phyloP scores from a whole-genome alignment of 2,113 vertebrate species.

The Arenaria interpres region DNA sequence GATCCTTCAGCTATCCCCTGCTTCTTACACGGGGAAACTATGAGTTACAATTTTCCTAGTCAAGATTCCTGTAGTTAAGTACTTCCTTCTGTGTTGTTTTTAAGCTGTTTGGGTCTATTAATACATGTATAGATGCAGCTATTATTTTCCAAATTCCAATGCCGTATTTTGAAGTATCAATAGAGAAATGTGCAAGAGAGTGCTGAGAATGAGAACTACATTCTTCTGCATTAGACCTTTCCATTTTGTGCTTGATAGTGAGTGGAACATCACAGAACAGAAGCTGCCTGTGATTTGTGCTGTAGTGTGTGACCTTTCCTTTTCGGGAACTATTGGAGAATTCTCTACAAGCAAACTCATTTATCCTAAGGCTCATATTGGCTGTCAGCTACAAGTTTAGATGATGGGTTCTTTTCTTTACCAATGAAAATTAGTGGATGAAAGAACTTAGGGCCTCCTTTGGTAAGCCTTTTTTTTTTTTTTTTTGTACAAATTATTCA shows the following conservation, averaged over 20 bases:
- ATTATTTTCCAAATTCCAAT: not conserved
- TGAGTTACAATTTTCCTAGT: not conserved
- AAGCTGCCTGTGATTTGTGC: slow-evolving; percentile 27
- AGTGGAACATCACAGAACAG: slow-evolving; percentile 18
- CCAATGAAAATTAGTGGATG: not conserved
- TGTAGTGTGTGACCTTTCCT: slow-evolving; percentile 13
- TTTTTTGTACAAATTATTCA: not conserved
- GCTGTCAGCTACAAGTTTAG: not conserved
- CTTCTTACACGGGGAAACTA: not conserved
- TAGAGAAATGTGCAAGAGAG: not conserved
- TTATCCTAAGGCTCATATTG: not conserved
- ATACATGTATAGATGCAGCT: not conserved
- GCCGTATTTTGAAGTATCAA: not conserved
- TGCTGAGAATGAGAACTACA: not conserved
- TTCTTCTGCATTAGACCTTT: slow-evolving; percentile 1
- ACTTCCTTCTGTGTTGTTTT: not conserved
- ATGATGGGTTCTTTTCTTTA: not conserved
- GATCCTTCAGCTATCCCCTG: not conserved
- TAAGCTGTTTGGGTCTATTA: not conserved
- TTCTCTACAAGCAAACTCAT: not conserved
- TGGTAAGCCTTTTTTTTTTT: not conserved
- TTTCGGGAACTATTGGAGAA: not conserved
- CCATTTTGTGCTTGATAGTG: slow-evolving; percentile 3
- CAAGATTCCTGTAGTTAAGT: not conserved
- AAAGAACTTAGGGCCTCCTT: not conserved